A percentile compares a stretch with the other conserved stretches of the same genome.
These are phyloP conservation scores for Aricia artaxerxes DNA, from an alignment of 2,888 invertebrate species.

Conservation along the genomic window DNA sequence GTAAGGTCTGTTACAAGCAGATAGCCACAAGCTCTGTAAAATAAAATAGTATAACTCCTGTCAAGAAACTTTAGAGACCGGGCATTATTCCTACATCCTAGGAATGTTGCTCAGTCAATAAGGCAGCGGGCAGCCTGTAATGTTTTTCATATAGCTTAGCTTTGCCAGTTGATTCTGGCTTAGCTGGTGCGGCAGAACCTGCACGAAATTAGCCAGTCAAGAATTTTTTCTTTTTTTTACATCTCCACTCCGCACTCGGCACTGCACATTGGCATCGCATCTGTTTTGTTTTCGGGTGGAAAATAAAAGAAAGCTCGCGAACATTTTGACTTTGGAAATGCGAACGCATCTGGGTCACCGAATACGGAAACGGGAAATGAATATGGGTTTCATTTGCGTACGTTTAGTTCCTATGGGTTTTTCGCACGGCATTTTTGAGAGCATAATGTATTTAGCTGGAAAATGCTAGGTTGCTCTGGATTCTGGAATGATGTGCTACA, in stretches of 20 bases:
- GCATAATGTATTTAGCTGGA: not conserved
- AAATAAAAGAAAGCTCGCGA: not conserved
- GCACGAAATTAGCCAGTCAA: not conserved
- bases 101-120: no score
- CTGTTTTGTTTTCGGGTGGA: not conserved
- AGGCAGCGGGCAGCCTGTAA: not conserved
- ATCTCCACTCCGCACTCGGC: not conserved
- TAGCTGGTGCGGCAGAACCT: not conserved
- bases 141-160: not conserved
- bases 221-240: not conserved
- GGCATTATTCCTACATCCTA: no score
- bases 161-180: not conserved
- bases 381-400: slow-evolving; percentile 11
- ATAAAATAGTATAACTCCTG: no score
- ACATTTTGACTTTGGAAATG: slow-evolving; percentile 9
- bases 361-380: slow-evolving; percentile 12
- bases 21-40: no score
- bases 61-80: no score
- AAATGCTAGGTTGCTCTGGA: no score
- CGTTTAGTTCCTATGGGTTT: not conserved
- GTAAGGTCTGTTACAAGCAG: no score
- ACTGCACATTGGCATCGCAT: not conserved
- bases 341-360: not conserved
- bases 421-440: not conserved
- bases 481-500: no score